A percentile compares a stretch with the other conserved stretches of the same genome.
Conservation (phyloP, 2,113 vertebrate species). For the Brachypteracias leptosomus region DNA sequence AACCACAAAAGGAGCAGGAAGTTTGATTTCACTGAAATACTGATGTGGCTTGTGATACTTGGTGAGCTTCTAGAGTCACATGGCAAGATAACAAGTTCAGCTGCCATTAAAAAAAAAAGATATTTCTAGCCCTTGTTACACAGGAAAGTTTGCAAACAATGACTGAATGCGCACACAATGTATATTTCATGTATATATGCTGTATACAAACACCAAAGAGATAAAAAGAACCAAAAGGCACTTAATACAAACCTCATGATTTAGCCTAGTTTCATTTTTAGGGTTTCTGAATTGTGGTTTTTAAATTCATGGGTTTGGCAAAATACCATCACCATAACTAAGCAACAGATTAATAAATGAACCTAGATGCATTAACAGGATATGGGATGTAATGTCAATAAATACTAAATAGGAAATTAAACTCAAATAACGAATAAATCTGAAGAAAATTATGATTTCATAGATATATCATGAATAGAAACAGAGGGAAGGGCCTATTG, state of each 20-base stretch:
- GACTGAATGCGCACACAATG: not conserved
- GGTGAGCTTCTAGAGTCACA: not conserved
- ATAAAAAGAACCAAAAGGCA: not conserved
- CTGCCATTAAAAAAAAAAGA: not conserved
- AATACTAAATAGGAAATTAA: slow-evolving; percentile 4
- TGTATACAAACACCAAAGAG: not conserved
- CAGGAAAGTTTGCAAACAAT: not conserved
- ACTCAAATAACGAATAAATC: slow-evolving; percentile 6
- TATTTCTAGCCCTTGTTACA: not conserved
- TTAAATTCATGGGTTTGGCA: not conserved
- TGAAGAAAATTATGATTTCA: not conserved
- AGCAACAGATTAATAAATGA: slow-evolving; percentile 5
- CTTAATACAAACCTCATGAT: not conserved
- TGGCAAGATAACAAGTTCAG: not conserved
- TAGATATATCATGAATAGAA: not conserved
- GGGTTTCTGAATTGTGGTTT: not conserved
- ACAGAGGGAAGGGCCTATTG: not conserved
- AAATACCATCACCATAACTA: not conserved
- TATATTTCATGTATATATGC: not conserved
- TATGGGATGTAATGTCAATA: not conserved
- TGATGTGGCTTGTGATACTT: not conserved
- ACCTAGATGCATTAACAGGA: not conserved
- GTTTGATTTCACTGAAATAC: not conserved
- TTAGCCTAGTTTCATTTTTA: not conserved
- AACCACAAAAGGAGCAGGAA: not conserved